Conservation (phyloP, 2,113 vertebrate genomes). For the Lepidothrix coronata region DNA sequence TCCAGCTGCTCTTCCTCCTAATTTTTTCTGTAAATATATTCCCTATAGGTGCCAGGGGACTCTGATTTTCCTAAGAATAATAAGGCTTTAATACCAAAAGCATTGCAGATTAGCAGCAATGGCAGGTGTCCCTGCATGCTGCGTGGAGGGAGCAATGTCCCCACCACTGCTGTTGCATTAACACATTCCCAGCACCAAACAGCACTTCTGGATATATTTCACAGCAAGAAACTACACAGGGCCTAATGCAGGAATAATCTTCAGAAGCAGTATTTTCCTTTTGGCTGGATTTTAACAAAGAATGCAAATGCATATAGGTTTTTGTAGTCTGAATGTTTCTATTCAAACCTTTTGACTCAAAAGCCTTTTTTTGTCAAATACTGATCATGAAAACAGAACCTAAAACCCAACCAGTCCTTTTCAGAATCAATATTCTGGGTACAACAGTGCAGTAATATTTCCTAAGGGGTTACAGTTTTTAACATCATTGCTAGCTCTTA, state of each 20-base stretch:
- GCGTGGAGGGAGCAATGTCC: accelerated
- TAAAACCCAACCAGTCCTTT: neutral
- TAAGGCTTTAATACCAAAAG: neutral
- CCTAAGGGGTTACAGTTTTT: neutral
- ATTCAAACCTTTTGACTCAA: neutral
- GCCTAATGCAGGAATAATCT: neutral
- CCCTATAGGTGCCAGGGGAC: neutral
- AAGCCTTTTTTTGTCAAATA: neutral
- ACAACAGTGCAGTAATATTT: neutral
- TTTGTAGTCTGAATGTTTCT: neutral
- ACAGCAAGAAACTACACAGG: neutral
- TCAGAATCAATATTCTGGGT: neutral
- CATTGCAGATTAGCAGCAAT: neutral
- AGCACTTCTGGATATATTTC: neutral
- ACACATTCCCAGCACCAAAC: neutral
- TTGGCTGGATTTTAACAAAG: neutral
- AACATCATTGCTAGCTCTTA: neutral
- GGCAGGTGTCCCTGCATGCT: neutral
- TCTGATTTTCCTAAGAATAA: neutral
- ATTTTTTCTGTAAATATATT: neutral
- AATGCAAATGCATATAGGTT: neutral
- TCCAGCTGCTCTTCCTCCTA: neutral
- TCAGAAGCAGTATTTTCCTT: constrained; percentile 41
- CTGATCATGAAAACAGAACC: neutral
- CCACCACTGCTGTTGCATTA: neutral